A percentile compares a stretch with the other conserved stretches of the same genome.
phyloP scores from a whole-genome alignment of 2,113 vertebrate genomes.

The Sceloporus undulatus region DNA sequence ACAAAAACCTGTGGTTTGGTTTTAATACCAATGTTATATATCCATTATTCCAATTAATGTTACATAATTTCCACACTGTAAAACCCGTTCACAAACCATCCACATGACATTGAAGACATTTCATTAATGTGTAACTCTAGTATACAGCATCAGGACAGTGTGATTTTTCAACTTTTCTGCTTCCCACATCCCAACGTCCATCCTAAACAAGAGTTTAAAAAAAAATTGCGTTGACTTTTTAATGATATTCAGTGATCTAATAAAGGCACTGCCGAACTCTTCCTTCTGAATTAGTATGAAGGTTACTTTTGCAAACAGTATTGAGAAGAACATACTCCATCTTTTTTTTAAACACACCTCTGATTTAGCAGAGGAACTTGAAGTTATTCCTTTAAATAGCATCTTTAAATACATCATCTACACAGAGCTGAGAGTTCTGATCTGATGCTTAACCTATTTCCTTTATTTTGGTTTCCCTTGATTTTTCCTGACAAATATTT shows the following conservation, averaged over 20 bases:
- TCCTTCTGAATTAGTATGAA: no score
- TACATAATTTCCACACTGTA: conserved; percentile 42
- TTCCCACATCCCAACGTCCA: no score
- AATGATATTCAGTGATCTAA: no score
- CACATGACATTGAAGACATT: conserved; percentile 45
- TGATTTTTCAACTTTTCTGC: no score
- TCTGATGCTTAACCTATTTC: neutral
- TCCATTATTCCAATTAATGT: conserved; percentile 38
- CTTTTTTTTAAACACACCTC: neutral
- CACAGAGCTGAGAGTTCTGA: neutral
- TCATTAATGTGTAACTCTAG: neutral
- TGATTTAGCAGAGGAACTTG: neutral
- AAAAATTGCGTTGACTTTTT: no score
- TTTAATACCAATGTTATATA: conserved; percentile 24
- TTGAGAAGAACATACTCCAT: neutral
- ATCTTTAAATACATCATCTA: neutral
- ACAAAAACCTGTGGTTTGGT: neutral
- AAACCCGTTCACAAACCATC: neutral
- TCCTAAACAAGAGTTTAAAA: no score
- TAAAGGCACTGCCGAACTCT: no score
- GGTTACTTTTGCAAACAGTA: no score
- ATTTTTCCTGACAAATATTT: neutral
- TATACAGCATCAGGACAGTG: no score
- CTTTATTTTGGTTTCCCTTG: neutral
- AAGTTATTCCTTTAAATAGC: neutral